Conservation (phyloP, 2,113 vertebrate species). For the Oncorhynchus keta region DNA sequence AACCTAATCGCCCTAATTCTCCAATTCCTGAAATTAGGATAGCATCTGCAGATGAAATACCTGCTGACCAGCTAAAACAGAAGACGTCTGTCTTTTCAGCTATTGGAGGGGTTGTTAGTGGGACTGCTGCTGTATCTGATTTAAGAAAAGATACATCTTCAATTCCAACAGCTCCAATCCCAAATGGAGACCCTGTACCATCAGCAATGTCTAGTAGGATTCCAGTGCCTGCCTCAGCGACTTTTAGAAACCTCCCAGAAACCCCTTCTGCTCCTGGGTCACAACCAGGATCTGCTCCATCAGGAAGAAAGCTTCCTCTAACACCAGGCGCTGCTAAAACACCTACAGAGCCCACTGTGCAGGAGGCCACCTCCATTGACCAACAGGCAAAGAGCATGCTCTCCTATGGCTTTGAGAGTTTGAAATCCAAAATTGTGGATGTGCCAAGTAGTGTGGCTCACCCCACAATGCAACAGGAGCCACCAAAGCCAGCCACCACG, state of each 20-base stretch:
- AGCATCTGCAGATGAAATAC: conserved; percentile 57
- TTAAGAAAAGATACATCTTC: conserved; percentile 40
- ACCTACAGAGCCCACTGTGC: conserved; percentile 4
- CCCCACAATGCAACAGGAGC: conserved; percentile 1
- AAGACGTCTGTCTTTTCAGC: conserved; percentile 71
- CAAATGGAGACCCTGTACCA: background rate
- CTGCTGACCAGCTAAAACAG: conserved; percentile 55
- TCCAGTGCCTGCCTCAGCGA: conserved; percentile 39
- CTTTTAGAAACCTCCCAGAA: conserved; percentile 44
- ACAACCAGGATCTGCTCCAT: background rate
- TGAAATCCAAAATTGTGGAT: conserved; percentile 71
- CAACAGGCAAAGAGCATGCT: conserved; percentile 59
- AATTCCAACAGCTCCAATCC: conserved; percentile 27
- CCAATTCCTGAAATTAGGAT: conserved; percentile 69
- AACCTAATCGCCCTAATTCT: conserved; percentile 39
- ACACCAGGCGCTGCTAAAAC: conserved; percentile 18
- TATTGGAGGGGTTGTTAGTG: conserved; percentile 65
- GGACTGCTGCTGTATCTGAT: conserved; percentile 56
- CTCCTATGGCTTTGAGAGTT: conserved; percentile 63
- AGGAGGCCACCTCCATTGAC: conserved; percentile 20
- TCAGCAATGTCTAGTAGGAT: conserved; percentile 26
- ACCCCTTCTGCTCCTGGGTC: conserved; percentile 27
- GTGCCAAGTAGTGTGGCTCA: conserved; percentile 25
- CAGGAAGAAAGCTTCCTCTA: conserved; percentile 48
- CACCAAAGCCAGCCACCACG: conserved; percentile 8